Evolutionary conservation across 2,113 vertebrate genomes (phyloP).

Genomic region (Balaeniceps rex): DNA sequence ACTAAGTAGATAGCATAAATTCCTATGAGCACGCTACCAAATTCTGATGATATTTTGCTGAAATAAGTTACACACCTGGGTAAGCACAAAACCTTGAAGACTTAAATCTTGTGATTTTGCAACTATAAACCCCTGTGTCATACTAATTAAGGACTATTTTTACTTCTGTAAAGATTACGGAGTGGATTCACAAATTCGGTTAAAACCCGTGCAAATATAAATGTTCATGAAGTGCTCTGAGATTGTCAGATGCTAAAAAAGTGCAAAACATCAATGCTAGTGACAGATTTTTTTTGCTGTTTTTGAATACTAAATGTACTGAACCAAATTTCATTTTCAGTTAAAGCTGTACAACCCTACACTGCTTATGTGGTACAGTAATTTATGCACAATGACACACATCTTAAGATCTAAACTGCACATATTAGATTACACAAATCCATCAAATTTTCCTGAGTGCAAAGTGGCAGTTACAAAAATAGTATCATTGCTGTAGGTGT

Average conservation of each 20-base stretch:
- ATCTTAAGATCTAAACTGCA: conserved; percentile 10
- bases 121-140: background rate
- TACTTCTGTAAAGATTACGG: background rate
- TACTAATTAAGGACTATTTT: background rate
- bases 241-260: background rate
- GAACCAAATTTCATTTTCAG: background rate
- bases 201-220: conserved; percentile 1
- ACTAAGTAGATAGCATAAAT: background rate
- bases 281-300: background rate
- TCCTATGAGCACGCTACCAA: background rate
- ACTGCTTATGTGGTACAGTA: background rate
- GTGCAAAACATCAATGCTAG: background rate
- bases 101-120: background rate
- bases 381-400: conserved; percentile 3
- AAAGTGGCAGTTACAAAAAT: conserved; percentile 18
- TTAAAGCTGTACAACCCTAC: background rate
- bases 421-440: background rate
- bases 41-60: background rate
- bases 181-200: background rate
- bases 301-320: background rate
- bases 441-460: background rate
- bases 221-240: background rate
- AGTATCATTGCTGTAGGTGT: background rate
- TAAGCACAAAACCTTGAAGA: background rate
- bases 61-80: background rate